These are phyloP conservation scores for pig (Sus scrofa) DNA, from an alignment of 2,113 vertebrate genomes.

Conservation along the genomic window T2T-Sscrofa CM000815.6:126780001-126780500, in stretches of 20 bases:
- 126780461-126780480: conserved; percentile 22
- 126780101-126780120: not conserved
- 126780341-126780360: not conserved
- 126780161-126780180: conserved; percentile 7
- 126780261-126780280: not conserved
- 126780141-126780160: not conserved
- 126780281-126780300: not conserved
- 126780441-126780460: conserved; percentile 39
- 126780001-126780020: not conserved
- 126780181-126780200: not conserved
- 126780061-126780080: not conserved
- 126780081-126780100: not conserved
- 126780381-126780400: not conserved
- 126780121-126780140: not conserved
- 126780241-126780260: not conserved
- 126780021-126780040: not conserved
- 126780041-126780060: not conserved
- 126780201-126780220: not conserved
- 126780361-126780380: not conserved
- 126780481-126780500: conserved; percentile 7
- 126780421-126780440: conserved; percentile 14
- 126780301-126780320: conserved; percentile 5
- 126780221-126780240: not conserved
- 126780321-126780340: not conserved
- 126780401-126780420: not conserved